These are phyloP conservation scores for Emesis furor DNA, from an alignment of 2,888 invertebrate genomes.

Conservation along the genomic window DNA sequence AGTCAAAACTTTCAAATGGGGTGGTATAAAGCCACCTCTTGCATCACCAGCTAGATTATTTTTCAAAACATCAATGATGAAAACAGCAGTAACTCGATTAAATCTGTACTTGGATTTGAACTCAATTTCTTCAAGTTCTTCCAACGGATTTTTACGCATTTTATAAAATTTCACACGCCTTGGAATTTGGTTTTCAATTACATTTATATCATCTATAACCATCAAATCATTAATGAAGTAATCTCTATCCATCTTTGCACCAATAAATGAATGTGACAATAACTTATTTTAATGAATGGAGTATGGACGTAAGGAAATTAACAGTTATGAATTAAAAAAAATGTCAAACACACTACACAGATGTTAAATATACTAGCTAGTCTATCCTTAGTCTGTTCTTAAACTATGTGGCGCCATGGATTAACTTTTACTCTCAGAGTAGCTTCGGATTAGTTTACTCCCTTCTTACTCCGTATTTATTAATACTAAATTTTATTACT, in stretches of 20 bases:
- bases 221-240: background rate
- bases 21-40: slow-evolving; percentile 55
- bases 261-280: too few relatives aligned
- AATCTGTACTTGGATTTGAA: slow-evolving; percentile 53
- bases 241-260: slow-evolving; percentile 26
- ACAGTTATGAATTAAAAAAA: too few relatives aligned
- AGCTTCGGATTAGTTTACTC: too few relatives aligned
- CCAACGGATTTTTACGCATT: slow-evolving; percentile 15
- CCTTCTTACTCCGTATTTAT: too few relatives aligned
- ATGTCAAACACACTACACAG: too few relatives aligned
- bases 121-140: slow-evolving; percentile 30
- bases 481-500: too few relatives aligned
- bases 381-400: too few relatives aligned
- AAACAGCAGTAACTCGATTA: slow-evolving; percentile 36
- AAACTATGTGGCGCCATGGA: too few relatives aligned
- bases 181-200: background rate
- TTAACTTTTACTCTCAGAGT: too few relatives aligned
- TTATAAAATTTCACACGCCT: slow-evolving; percentile 36
- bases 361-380: too few relatives aligned
- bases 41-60: slow-evolving; percentile 36
- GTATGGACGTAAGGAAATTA: too few relatives aligned
- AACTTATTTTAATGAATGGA: too few relatives aligned
- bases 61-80: slow-evolving; percentile 38
- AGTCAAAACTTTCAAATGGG: slow-evolving; percentile 56
- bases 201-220: background rate